Conservation (phyloP, 2,113 vertebrate genomes). For the Dryoscopus gambensis region DNA sequence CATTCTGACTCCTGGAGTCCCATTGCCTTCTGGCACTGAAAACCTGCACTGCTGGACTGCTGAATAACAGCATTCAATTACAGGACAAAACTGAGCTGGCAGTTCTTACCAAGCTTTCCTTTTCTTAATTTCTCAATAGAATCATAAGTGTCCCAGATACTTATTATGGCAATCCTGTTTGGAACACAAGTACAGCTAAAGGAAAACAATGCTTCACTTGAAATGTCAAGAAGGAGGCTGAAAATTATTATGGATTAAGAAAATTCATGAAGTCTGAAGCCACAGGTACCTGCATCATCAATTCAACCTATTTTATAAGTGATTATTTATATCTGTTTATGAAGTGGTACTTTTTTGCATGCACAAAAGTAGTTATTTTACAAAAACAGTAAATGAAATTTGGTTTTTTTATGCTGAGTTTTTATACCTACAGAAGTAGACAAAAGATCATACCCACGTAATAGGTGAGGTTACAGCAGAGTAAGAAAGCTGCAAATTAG, state of each 20-base stretch:
- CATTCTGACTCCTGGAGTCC: neutral
- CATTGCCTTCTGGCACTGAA: neutral
- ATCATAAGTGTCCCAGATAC: neutral
- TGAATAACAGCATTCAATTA: slow-evolving; percentile 9
- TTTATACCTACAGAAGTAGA: neutral
- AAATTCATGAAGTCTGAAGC: neutral
- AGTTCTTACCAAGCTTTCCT: neutral
- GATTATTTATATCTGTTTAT: neutral
- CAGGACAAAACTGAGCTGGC: neutral
- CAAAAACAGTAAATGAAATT: neutral
- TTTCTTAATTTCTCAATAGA: neutral
- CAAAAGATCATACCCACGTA: neutral
- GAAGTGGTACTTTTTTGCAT: neutral
- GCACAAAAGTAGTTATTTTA: neutral
- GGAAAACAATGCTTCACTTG: neutral
- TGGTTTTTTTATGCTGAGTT: neutral
- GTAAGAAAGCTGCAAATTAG: neutral
- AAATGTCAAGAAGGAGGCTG: neutral
- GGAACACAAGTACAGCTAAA: neutral
- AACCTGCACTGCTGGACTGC: neutral
- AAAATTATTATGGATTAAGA: neutral
- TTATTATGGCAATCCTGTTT: neutral
- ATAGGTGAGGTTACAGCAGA: neutral
- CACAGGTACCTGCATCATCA: neutral
- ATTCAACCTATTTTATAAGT: neutral